Evolutionary conservation across 2,113 vertebrate genomes (phyloP), one percentile per base, ranked within the genome.

Genomic region (Hypomesus transpacificus): DNA sequence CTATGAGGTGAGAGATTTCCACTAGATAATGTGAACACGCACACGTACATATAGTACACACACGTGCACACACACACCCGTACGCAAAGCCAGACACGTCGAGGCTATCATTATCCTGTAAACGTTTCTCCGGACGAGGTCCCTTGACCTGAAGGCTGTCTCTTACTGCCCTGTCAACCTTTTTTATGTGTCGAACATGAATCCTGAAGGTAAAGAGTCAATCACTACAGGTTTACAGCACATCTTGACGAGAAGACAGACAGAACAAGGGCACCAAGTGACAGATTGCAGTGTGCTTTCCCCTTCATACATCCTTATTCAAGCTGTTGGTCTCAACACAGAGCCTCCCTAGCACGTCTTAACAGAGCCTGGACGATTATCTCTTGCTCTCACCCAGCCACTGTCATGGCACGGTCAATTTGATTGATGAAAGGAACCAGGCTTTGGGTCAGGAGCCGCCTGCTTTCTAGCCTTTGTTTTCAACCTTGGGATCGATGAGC

Each of bases 1-100:
- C 57, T 98, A 98, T 84, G 96, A 98, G 94, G 96, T 96, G 89
- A 91, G 89, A 83, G n/a, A 31, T 61, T 78, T 20, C 13, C 26
- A 6, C 53, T n/a, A 34, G 16, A 64, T 17, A 63, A 3, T 28
- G 22, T 28, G 11, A 7, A 61, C 14, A 22, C 24, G 14, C 46
- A 59, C 22, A 52, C 16, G 24, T 26, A 26, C 24, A 26, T 26
- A 3, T 26, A 26, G 24, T 26, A 8, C 21, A 60, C 63, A 24
- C 21, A 52, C 31, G 28, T 18, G 1, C 16, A 20, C 50, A 54
- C 17, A 18, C 66, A 54, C 52, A 4, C 21, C 18, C 46, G 22
- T 14, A 69, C 53, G 58, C 67, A 57, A 8, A 34, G 22, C 28
- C 26, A 68, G 8, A 63, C 61, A 63, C 61, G 34, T 17, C 1